phyloP scores from a whole-genome alignment of 30 jellyfish, hydroid and myxozoan genomes.

The Aurelia aurita complex sp. Pacific region DNA sequence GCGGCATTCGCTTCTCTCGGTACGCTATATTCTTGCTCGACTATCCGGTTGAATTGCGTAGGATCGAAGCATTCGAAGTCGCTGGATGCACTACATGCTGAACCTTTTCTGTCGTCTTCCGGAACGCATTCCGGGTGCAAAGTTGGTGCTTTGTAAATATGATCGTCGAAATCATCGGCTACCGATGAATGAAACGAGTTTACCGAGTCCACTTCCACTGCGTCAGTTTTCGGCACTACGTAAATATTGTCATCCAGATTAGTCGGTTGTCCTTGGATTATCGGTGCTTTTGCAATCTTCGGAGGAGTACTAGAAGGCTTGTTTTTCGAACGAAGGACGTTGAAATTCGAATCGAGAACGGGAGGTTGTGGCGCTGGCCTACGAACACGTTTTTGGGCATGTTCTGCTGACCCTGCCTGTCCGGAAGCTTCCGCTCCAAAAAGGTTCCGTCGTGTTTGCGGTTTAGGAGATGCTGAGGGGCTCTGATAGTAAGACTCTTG shows the following conservation, averaged over 20 bases:
- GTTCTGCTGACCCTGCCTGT: conserved; percentile 3
- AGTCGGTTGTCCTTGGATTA: neutral
- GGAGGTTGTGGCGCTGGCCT: conserved; percentile 72
- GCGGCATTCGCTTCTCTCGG: conserved; percentile 12
- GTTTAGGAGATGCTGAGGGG: conserved; percentile 42
- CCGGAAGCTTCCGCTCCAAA: conserved; percentile 21
- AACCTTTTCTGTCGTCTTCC: neutral
- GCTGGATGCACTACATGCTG: neutral
- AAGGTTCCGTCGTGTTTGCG: conserved; percentile 22
- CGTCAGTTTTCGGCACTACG: conserved; percentile 26
- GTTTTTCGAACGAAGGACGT: conserved; percentile 21
- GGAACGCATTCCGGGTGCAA: neutral
- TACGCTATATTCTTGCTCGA: conserved; percentile 3
- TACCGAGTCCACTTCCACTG: conserved; percentile 16
- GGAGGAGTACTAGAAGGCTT: neutral
- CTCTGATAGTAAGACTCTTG: conserved; percentile 24
- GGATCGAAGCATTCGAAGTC: no score
- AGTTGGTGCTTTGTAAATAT: conserved; percentile 57
- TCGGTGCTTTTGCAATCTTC: neutral
- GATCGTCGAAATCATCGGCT: conserved; percentile 24
- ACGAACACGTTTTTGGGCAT: conserved; percentile 26
- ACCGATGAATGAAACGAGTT: conserved; percentile 13
- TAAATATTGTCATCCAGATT: conserved; percentile 28
- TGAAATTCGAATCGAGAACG: conserved; percentile 20
- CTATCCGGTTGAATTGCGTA: neutral